Base-by-base conservation (phyloP, 2,797 vertebrate species). In the Peromyscus nudipes region DNA sequence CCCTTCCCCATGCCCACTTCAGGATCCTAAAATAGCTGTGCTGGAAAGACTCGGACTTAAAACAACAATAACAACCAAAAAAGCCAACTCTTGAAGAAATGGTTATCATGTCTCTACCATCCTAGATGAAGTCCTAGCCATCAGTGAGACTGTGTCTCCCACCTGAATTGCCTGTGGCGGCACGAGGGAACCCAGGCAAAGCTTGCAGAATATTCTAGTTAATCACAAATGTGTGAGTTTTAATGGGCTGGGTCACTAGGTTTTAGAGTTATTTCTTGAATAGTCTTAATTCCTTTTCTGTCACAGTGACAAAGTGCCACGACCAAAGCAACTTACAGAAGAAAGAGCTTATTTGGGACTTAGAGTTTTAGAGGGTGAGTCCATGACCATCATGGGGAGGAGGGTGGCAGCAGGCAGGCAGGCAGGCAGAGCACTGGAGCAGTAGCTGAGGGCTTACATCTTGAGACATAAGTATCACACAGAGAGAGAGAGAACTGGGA, bases 191-290 rank as follows among this genome's bases (percentile, higher is more conserved):
- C 65, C 17, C 43, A 80, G 57, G 17, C 13, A 95, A n/a, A 49
- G 77, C 14, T 12, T 57, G 2, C 31, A 60, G 55, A 80, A 29
- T 11, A 57, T n/a, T 29, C n/a, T 46, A 80, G 17, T 80, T 60
- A 94, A 49, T 91, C 79, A 89, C 29, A 79, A 49, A 79, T 17
- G 37, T 85, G 55, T 8, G 31, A 89, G 40, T 75, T 43, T 3
- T 40, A 73, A 71, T 31, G 34, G 21, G 57, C 60, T 52, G 10
- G 86, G 75, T 57, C 62, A 91, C 62, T 69, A 64, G 69, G 27
- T 80, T 96, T 93, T 91, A 25, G 46, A 92, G 49, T 83, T 69
- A 19, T 76, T 89, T 90, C 40, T 80, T 84, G 25, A 23, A 31
- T 49, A 69, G 23, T 69, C 6, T 67, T 49, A 27, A 11, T 52